A percentile compares a stretch with the other conserved stretches of the same genome.
phyloP scores from a whole-genome alignment of 2,797 vertebrate genomes.

The Tangara arthus region DNA sequence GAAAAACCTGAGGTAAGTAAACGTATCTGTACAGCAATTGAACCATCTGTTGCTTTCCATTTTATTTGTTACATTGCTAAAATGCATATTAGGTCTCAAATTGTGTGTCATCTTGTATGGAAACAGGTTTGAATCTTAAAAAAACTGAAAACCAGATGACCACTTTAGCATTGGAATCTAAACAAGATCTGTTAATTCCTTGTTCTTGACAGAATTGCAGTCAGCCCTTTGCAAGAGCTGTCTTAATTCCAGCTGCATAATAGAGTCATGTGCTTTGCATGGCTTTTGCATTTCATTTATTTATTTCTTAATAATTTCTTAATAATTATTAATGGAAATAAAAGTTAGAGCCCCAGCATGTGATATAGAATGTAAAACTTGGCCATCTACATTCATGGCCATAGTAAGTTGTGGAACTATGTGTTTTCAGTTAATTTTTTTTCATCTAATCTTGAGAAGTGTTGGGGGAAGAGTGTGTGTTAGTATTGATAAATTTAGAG shows the following conservation, averaged over 20 bases:
- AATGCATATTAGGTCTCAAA: background rate
- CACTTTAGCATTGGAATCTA: background rate
- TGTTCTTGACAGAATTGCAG: background rate
- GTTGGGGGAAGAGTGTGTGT: background rate
- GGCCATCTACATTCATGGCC: background rate
- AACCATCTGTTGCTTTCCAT: constrained; percentile 35
- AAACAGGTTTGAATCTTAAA: background rate
- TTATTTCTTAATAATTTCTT: background rate
- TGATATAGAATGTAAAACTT: background rate
- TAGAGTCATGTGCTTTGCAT: constrained; percentile 46
- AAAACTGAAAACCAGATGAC: background rate
- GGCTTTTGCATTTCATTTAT: constrained; percentile 1
- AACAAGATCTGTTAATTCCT: background rate
- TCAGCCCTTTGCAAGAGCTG: background rate
- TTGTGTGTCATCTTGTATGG: background rate
- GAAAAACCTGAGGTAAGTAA: constrained; percentile 94
- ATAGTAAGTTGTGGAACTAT: background rate
- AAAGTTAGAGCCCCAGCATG: background rate
- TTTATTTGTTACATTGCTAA: constrained; percentile 3
- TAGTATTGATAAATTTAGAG: background rate
- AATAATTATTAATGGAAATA: background rate
- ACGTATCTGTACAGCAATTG: constrained; percentile 25
- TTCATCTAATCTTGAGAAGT: background rate
- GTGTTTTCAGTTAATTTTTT: background rate
- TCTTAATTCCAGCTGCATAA: background rate